Evolutionary conservation across 2,113 vertebrate species (phyloP), one percentile per base, ranked within the genome.

Genomic region (Colistium nudipinnis): DNA sequence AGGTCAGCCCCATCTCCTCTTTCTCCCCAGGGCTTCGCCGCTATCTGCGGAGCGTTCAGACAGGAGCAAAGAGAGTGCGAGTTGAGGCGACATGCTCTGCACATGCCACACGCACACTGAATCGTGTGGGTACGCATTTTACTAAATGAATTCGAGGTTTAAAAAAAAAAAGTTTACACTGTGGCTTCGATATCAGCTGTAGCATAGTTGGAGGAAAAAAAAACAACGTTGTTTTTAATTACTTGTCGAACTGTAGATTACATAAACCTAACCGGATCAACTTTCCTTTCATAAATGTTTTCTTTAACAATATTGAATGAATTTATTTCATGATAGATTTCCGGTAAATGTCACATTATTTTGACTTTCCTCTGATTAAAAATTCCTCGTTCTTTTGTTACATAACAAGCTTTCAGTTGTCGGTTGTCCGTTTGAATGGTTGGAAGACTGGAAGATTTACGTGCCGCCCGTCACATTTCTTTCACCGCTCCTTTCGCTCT

Each of bases 1-100:
- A 73, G 83, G 81, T 85, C 84, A 81, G 30, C 59, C 0, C 62
- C 68, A 75, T 52, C 77, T 84, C 74, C 38, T 72, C 48, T 82
- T 53, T 41, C 54, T 78, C 65, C 72, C 45, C 39, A 30, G 70
- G 44, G 71, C 52, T 22, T 53, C 47, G 16, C 30, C 3, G 8
- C 27, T 69, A 49, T 52, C 63, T 71, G 48, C 77, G 44, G 36
- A 30, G 28, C 41, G 19, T 20, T 10, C 1, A 16, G 4, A 36
- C 47, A 69, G 13, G 54, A 39, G 45, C n/a, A 54, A 20, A 41
- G 25, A 31, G 47, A 51, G 51, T 14, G 27, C 39, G 24, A 7
- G 62, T 62, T 63, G 55, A 48, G 24, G 38, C 17, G 55, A 22
- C 48, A n/a, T 39, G 16, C 16, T 24, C 22, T 36, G 10, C 27